Conservation (phyloP, 2,797 vertebrate genomes). For the Bothrops alternatus region DNA sequence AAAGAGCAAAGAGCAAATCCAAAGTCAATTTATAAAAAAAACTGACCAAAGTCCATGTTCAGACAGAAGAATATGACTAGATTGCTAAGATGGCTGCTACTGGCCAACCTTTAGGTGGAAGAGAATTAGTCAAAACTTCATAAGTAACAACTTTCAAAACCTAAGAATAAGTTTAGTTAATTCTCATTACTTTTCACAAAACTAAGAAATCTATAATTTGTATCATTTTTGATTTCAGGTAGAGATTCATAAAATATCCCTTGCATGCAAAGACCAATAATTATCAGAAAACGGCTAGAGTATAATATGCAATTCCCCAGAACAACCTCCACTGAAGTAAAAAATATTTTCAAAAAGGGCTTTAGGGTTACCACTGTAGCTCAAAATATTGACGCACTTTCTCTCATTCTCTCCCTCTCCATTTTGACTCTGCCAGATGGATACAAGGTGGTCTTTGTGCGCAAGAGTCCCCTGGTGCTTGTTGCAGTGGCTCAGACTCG, state of each 20-base stretch:
- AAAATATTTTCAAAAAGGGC: not conserved
- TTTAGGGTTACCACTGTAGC: not conserved
- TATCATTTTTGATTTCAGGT: not conserved
- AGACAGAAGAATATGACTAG: not conserved
- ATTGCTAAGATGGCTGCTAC: not conserved
- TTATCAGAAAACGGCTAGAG: not conserved
- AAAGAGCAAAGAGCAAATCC: not conserved
- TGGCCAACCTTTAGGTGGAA: not conserved
- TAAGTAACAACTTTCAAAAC: not conserved
- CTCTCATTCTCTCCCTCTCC: not conserved
- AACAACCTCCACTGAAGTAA: not conserved
- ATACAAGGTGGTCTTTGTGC: constrained; percentile 94
- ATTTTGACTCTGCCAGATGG: constrained; percentile 76
- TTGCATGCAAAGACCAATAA: not conserved
- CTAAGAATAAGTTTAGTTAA: not conserved
- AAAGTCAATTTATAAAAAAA: not conserved
- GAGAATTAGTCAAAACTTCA: not conserved
- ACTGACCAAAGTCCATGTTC: not conserved
- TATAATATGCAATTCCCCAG: not conserved
- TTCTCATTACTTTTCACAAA: not conserved
- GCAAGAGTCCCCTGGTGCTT: constrained; percentile 90
- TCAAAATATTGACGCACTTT: not conserved
- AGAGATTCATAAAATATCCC: not conserved
- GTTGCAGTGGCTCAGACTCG: constrained; percentile 87
- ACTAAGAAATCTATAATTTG: not conserved